phyloP scores from a whole-genome alignment of 2,797 vertebrate species.

The Anableps anableps region DNA sequence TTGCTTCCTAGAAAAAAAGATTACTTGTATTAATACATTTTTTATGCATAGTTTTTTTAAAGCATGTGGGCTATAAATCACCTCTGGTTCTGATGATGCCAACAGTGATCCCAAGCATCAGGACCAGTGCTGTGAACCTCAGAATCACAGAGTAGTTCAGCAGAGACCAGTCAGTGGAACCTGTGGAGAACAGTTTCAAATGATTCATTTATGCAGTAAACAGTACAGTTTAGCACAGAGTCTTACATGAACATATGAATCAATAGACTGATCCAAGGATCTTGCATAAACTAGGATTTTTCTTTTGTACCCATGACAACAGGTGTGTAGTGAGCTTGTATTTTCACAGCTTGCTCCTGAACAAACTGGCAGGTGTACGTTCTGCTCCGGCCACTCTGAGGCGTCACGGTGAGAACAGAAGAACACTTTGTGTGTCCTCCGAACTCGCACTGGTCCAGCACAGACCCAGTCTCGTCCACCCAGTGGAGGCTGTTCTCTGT shows the following conservation, averaged over 20 bases:
- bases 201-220: neutral
- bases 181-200: neutral
- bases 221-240: neutral
- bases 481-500: neutral
- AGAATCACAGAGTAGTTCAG: neutral
- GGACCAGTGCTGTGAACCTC: conserved; percentile 8
- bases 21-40: too few species aligned
- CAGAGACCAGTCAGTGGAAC: conserved; percentile 1
- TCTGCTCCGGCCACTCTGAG: neutral
- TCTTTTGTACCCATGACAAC: neutral
- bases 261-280: neutral
- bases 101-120: neutral
- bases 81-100: conserved; percentile 14
- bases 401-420: conserved; percentile 18
- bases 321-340: conserved; percentile 21
- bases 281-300: neutral
- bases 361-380: conserved; percentile 39
- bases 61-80: neutral
- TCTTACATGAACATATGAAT: neutral
- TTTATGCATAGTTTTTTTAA: neutral
- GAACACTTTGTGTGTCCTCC: neutral
- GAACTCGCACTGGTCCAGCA: neutral
- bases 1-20: neutral
- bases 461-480: conserved; percentile 17
- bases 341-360: accelerated